phyloP scores from a whole-genome alignment of 2,113 vertebrate genomes.

The Riparia riparia region DNA sequence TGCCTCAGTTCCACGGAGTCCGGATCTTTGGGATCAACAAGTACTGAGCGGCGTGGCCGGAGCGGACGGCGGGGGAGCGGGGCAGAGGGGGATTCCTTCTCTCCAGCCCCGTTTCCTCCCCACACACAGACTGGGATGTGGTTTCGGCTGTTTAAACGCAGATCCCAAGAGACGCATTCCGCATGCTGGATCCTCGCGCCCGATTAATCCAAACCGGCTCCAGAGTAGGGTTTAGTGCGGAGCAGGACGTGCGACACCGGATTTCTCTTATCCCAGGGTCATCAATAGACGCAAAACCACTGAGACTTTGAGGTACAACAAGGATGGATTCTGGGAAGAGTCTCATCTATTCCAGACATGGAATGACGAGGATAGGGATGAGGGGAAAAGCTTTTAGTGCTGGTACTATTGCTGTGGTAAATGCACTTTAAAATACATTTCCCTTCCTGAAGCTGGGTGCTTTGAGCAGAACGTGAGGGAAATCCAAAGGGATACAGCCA shows the following conservation, averaged over 20 bases:
- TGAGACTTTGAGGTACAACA: constrained; percentile 55
- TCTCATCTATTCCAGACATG: background rate
- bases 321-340: background rate
- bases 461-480: background rate
- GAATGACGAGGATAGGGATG: background rate
- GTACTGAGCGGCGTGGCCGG: constrained; percentile 70
- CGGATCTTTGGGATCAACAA: constrained; percentile 87
- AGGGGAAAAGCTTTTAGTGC: constrained; percentile 48
- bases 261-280: background rate
- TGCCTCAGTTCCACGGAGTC: constrained; percentile 83
- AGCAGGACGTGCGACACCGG: background rate
- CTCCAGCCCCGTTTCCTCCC: background rate
- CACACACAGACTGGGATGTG: background rate
- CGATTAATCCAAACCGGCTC: constrained; percentile 45
- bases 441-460: constrained; percentile 32
- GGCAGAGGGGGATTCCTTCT: background rate
- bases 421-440: constrained; percentile 69
- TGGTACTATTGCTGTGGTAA: constrained; percentile 64
- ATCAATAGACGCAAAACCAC: constrained; percentile 16
- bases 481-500: constrained; percentile 19
- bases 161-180: constrained; percentile 34
- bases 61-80: background rate
- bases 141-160: constrained; percentile 41
- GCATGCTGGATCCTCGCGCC: constrained; percentile 64
- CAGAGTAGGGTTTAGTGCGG: constrained; percentile 60